These are phyloP conservation scores for Pogonocherus hispidulus DNA, from an alignment of 2,888 invertebrate species.

Conservation along the genomic window DNA sequence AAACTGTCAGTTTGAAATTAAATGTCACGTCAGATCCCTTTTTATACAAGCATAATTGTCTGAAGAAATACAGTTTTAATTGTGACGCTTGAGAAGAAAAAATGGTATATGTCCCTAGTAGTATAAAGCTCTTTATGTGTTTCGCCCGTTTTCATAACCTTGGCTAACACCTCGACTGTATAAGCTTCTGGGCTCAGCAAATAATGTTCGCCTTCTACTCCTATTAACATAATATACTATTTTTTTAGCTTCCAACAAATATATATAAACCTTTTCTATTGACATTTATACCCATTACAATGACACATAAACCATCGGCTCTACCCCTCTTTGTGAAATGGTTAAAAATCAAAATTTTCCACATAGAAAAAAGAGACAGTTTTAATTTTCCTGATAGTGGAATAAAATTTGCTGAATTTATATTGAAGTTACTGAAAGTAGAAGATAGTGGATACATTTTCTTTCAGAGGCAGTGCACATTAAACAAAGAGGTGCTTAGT, in stretches of 20 bases:
- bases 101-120: too few relatives aligned
- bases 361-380: slow-evolving; percentile 52
- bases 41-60: too few relatives aligned
- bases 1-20: too few relatives aligned
- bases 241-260: slow-evolving; percentile 50
- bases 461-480: slow-evolving; percentile 48
- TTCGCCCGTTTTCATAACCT: too few relatives aligned
- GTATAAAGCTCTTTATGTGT: too few relatives aligned
- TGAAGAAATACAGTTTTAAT: too few relatives aligned
- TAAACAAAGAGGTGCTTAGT: slow-evolving; percentile 34
- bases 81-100: too few relatives aligned
- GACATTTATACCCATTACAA: slow-evolving; percentile 58
- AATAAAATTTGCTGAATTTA: slow-evolving; percentile 43
- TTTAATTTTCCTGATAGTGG: slow-evolving; percentile 64
- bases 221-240: too few relatives aligned
- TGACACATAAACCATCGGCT: slow-evolving; percentile 54
- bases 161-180: too few relatives aligned
- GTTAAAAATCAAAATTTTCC: slow-evolving; percentile 54
- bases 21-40: too few relatives aligned
- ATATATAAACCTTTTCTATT: slow-evolving; percentile 54
- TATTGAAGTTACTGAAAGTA: slow-evolving; percentile 47
- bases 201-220: too few relatives aligned
- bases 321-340: slow-evolving; percentile 57
- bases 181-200: too few relatives aligned
- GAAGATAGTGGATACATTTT: slow-evolving; percentile 35